Base-by-base conservation (phyloP, 2,797 vertebrate genomes). In the Geotrypetes seraphini region DNA sequence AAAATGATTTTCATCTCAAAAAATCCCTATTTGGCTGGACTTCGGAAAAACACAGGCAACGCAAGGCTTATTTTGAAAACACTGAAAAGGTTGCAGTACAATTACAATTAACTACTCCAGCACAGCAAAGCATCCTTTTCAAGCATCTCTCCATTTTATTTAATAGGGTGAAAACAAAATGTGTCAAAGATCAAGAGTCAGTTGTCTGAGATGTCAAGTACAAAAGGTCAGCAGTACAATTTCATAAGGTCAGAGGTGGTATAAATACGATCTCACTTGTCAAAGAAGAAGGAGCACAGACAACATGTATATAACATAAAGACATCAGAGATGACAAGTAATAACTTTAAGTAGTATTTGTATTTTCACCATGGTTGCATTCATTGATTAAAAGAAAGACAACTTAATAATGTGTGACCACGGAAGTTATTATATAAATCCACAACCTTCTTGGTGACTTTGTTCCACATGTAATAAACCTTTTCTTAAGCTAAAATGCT, bases 151-250 rank as follows among this genome's bases (percentile, higher is more conserved):
- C n/a, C n/a, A n/a, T n/a, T n/a, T n/a, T n/a, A n/a, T n/a, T 58
- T 52, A 62, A 63, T 29, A 43, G 41, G 53, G 62, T 69, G 50
- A 61, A 69, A 69, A 77, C 53, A 69, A 56, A 61, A 66, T 9
- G 31, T 76, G 74, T 73, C 75, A 79, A 63, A 78, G 75, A 73
- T 65, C 70, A 73, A 60, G 67, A 75, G 53, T 63, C 73, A 69
- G 63, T 66, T 71, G 70, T 74, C 41, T 51, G 61, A 80, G 66
- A 61, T 71, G 74, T 72, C 84, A 85, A 79, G 77, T 76, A 69
- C 52, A 63, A 48, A 63, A 79, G 84, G 87, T 82, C 74, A 92
- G 83, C 81, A 74, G 76, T 77, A 79, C 65, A 77, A 83, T 82
- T 84, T 89, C 78, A 77, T 74, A 46, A 59, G 64, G 69, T 83